Evolutionary conservation across 2,113 vertebrate species (phyloP).

Genomic region (Suncus etruscus): DNA sequence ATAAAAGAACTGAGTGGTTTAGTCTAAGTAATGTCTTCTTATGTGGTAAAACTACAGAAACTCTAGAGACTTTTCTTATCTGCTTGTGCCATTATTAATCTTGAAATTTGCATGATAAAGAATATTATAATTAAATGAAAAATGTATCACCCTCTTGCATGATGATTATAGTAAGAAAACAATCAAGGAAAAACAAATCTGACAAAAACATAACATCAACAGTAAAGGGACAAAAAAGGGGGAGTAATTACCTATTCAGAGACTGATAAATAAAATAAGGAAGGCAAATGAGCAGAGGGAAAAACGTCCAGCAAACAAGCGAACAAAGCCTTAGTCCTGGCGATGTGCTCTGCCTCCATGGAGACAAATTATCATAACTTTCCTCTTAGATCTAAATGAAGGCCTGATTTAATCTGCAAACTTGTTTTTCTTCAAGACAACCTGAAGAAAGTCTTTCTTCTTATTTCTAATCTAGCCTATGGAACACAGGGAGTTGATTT

Average conservation of each 20-base stretch:
- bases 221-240: neutral
- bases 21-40: constrained; percentile 78
- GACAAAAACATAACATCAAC: constrained; percentile 64
- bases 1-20: constrained; percentile 73
- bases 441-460: constrained; percentile 36
- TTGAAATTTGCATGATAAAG: constrained; percentile 84
- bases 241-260: constrained; percentile 41
- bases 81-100: constrained; percentile 80
- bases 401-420: constrained; percentile 70
- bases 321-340: constrained; percentile 60
- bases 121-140: constrained; percentile 82
- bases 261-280: constrained; percentile 71
- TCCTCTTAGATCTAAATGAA: constrained; percentile 67
- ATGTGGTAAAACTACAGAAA: constrained; percentile 74
- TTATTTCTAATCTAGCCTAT: constrained; percentile 39
- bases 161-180: constrained; percentile 70
- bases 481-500: constrained; percentile 30
- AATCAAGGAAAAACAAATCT: constrained; percentile 65
- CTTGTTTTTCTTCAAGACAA: constrained; percentile 67
- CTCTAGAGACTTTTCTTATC: constrained; percentile 80
- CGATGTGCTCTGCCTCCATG: constrained; percentile 43
- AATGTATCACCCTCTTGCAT: constrained; percentile 61
- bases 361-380: constrained; percentile 74
- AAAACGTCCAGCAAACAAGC: constrained; percentile 48
- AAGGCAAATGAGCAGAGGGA: constrained; percentile 70